Base-by-base conservation (phyloP, 2,797 vertebrate genomes). In the Etheostoma nigrum region DNA sequence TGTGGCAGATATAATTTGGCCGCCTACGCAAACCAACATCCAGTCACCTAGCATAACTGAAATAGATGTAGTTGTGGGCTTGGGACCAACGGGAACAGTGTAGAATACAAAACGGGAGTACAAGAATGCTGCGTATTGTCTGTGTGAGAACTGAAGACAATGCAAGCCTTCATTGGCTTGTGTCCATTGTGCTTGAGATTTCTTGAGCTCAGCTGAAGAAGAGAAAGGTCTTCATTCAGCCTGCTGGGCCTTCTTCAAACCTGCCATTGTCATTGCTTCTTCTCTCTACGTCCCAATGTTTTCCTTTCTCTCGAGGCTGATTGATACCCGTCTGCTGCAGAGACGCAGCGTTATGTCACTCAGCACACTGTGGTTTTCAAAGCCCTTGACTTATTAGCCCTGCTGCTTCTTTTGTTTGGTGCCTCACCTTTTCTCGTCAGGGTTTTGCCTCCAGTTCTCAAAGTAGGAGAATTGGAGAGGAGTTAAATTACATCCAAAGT, bases 191-290 rank as follows among this genome's bases (percentile, higher is more conserved):
- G 84, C 79, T 81, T 75, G 84, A 79, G 83, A 62, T 86, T 76
- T 90, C 88, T 90, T 69, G 79, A 81, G 74, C 76, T 84, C 69
- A 47, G 74, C 69, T 45, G 54, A 66, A 78, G 68, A 30, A 78
- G 55, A 89, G 88, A 93, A 89, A 91, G 91, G 76, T 86, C 74
- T 80, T 86, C 85, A 84, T 93, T 94, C 83, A 93, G 86, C 42
- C 51, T 21, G 76, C 52, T 6, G 74, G 68, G 67, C 49, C 40
- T 71, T 75, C 86, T 82, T 90, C 76, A 88, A 68, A 87, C 87
- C 89, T 81, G 73, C 78, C 76, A 82, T 87, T 92, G 92, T 89
- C 85, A 60, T 44, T 16, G 33, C 67, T 40, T 45, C 67, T 36
- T 27, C 58, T 27, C 67, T 33, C 60, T 25, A n/a, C 7, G 12